Conservation (phyloP, 92 coral and sea anemone species). For the Phymanthus crucifer region DNA sequence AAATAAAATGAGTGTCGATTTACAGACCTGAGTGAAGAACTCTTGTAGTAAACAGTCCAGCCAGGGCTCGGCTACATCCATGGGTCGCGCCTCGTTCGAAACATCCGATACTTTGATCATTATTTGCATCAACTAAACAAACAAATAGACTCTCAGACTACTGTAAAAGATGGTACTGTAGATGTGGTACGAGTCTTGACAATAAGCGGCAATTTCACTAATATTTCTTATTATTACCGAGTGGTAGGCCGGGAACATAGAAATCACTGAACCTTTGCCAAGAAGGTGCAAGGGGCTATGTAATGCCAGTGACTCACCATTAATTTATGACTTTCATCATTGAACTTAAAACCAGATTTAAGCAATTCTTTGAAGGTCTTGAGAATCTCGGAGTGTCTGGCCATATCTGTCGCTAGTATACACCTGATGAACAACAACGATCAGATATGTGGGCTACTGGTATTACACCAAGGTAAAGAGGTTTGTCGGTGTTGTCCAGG, state of each 20-base stretch:
- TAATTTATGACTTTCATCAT: conserved; percentile 67
- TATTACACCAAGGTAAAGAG: background rate
- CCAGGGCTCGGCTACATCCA: conserved; percentile 94
- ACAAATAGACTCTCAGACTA: no score
- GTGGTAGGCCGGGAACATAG: no score
- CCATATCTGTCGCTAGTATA: conserved; percentile 88
- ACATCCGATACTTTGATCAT: conserved; percentile 92
- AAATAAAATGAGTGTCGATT: background rate
- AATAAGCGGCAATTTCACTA: no score
- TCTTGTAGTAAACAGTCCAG: conserved; percentile 79
- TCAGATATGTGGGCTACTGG: background rate
- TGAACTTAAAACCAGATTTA: conserved; percentile 71
- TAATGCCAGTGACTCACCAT: conserved; percentile 62
- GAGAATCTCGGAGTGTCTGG: conserved; percentile 84
- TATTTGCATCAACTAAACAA: conserved; percentile 76
- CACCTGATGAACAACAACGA: conserved; percentile 46
- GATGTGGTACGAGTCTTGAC: no score
- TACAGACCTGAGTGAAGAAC: conserved; percentile 76
- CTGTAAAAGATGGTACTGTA: no score
- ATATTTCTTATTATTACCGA: no score
- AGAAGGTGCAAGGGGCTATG: no score
- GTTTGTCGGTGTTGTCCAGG: no score
- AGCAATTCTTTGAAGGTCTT: conserved; percentile 77
- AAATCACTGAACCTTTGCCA: no score
- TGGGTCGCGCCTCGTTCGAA: conserved; percentile 87